Percentiles rank a stretch among this genome's conserved stretches.
These are phyloP conservation scores for Grammomys surdaster DNA, from an alignment of 2,113 vertebrate species.

Conservation along the genomic window DNA sequence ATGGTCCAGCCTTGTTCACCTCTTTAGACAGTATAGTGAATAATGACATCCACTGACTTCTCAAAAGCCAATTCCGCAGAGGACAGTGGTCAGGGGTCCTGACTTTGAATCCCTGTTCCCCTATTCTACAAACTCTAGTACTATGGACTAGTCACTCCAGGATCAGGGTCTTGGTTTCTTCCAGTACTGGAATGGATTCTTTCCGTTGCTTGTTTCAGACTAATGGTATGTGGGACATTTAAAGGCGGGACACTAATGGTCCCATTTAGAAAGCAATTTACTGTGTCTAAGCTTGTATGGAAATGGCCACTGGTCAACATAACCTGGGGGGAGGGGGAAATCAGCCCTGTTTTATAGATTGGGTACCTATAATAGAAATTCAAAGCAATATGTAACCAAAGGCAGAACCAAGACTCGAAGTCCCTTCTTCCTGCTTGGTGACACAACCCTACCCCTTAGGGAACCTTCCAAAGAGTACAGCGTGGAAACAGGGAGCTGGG, in stretches of 20 bases:
- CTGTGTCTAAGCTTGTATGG: not conserved
- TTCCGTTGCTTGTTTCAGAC: not conserved
- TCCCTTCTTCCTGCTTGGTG: not conserved
- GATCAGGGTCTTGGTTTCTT: slow-evolving; percentile 4
- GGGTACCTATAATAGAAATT: not conserved
- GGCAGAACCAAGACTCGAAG: not conserved
- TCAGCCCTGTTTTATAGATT: not conserved
- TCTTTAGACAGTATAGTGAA: not conserved
- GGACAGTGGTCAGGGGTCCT: not conserved
- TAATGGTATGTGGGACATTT: not conserved
- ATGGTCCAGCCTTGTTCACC: not conserved
- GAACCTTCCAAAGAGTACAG: not conserved
- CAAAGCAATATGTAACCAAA: not conserved
- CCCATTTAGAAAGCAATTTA: not conserved
- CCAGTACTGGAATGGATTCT: not conserved
- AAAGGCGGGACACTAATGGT: not conserved
- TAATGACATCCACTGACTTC: not conserved
- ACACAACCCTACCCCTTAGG: not conserved
- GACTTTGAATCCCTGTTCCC: not conserved
- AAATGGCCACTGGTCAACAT: not conserved
- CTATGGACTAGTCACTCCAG: not conserved
- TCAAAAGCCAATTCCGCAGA: not conserved
- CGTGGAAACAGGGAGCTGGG: not conserved
- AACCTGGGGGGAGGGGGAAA: not conserved
- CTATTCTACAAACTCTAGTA: not conserved